These are phyloP conservation scores for Lordiphosa andalusiaca DNA, from an alignment of 2,888 invertebrate species.

Conservation along the genomic window DNA sequence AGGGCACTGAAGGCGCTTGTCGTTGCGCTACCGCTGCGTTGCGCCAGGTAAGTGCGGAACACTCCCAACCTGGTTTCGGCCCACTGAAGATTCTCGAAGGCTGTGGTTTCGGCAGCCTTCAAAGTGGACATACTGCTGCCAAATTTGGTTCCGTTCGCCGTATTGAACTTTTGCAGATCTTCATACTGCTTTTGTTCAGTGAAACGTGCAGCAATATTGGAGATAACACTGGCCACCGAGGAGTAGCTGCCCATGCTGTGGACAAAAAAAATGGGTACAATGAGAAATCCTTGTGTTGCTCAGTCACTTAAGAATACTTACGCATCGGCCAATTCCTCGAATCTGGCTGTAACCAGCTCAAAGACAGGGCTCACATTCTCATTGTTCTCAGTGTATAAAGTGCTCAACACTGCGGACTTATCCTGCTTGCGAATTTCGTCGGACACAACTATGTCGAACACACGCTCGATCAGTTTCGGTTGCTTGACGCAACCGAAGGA, in stretches of 20 bases:
- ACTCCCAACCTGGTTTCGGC: conserved; percentile 51
- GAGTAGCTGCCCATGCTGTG: conserved; percentile 74
- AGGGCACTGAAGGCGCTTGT: conserved; percentile 51
- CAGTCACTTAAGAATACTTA: conserved; percentile 50
- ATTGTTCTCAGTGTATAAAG: conserved; percentile 82
- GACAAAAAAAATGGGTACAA: conserved; percentile 2
- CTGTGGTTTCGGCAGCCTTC: conserved; percentile 62
- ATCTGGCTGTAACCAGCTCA: conserved; percentile 79
- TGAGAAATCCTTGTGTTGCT: background rate
- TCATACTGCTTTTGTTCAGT: conserved; percentile 68
- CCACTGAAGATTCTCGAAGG: conserved; percentile 77
- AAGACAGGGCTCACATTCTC: conserved; percentile 82
- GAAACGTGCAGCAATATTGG: conserved; percentile 75
- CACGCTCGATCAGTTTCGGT: conserved; percentile 81
- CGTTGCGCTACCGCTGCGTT: conserved; percentile 48
- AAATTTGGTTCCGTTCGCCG: conserved; percentile 58
- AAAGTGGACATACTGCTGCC: conserved; percentile 65
- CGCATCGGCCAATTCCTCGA: conserved; percentile 60
- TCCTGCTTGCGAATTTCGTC: conserved; percentile 78
- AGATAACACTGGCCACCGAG: conserved; percentile 73
- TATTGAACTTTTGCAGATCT: conserved; percentile 63
- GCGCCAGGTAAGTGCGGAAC: conserved; percentile 61
- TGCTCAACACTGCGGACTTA: conserved; percentile 76
- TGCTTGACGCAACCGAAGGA: conserved; percentile 86
- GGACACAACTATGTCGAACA: conserved; percentile 81